Conservation (phyloP, 2,113 vertebrate species). For the Cinclus mexicanus region DNA sequence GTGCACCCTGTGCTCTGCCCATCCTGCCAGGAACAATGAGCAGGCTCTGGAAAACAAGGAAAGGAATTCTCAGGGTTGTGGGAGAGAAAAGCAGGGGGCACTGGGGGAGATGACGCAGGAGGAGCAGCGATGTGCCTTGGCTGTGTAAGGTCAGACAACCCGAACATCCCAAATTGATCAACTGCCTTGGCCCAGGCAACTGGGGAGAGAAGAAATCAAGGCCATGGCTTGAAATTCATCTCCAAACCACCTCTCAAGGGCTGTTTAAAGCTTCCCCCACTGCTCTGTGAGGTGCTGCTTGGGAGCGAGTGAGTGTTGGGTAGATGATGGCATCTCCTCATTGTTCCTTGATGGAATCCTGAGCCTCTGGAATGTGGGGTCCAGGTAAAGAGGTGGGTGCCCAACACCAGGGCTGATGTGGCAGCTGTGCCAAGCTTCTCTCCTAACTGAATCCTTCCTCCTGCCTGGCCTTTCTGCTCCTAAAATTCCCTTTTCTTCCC, state of each 20-base stretch:
- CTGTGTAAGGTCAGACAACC: background rate
- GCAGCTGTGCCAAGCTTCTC: background rate
- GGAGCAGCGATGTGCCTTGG: background rate
- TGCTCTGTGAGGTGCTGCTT: background rate
- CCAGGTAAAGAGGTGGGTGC: background rate
- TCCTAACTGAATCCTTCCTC: background rate
- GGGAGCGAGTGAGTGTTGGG: background rate
- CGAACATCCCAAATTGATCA: background rate
- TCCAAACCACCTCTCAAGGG: background rate
- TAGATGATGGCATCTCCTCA: background rate
- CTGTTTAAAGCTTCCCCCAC: background rate
- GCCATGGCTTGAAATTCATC: background rate
- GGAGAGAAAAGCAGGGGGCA: constrained; percentile 6
- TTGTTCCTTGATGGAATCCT: background rate
- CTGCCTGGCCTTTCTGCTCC: background rate
- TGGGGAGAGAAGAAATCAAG: background rate
- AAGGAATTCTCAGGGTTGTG: background rate
- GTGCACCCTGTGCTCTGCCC: constrained; percentile 50
- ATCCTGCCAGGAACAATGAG: constrained; percentile 70
- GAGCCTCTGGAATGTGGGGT: accelerated
- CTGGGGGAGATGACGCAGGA: background rate
- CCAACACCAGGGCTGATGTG: background rate
- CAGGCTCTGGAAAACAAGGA: background rate
- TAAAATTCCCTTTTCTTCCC: background rate
- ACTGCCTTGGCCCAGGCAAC: background rate